A percentile compares a stretch with the other conserved stretches of the same genome.
phyloP scores from a whole-genome alignment of 2,113 vertebrate genomes.

The Syrmaticus mikado region DNA sequence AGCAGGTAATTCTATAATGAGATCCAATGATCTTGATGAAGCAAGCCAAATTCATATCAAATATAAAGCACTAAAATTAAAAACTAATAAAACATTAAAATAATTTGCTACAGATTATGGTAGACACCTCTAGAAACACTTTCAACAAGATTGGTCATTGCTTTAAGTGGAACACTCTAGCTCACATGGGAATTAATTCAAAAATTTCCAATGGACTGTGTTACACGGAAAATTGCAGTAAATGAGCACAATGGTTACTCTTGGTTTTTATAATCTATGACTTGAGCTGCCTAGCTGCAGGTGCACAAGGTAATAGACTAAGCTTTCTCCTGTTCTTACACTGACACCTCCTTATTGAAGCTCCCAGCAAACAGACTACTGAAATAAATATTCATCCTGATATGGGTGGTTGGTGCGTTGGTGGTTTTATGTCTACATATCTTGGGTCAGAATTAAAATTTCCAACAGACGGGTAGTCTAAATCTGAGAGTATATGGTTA shows the following conservation, averaged over 20 bases:
- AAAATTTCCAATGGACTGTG: background rate
- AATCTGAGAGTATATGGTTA: background rate
- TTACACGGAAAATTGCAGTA: background rate
- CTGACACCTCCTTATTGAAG: background rate
- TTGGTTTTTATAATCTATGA: slow-evolving; percentile 6
- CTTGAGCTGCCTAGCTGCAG: background rate
- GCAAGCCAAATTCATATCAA: background rate
- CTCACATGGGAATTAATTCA: background rate
- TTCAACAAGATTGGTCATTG: slow-evolving; percentile 34
- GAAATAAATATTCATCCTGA: background rate
- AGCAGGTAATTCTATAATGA: slow-evolving; percentile 11
- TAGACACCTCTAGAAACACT: slow-evolving; percentile 24
- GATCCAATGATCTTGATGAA: background rate
- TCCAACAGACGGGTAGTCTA: background rate
- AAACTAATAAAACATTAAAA: slow-evolving; percentile 43
- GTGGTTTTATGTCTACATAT: background rate
- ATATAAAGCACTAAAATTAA: background rate
- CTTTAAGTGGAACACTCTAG: slow-evolving; percentile 13
- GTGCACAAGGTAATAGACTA: background rate
- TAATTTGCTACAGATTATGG: slow-evolving; percentile 29
- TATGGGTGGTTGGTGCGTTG: background rate
- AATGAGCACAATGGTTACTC: slow-evolving; percentile 12
- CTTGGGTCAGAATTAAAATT: background rate
- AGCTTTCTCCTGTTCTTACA: background rate
- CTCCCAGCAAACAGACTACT: background rate